Conservation (phyloP, 2,888 invertebrate genomes). For the Spodoptera picta region DNA sequence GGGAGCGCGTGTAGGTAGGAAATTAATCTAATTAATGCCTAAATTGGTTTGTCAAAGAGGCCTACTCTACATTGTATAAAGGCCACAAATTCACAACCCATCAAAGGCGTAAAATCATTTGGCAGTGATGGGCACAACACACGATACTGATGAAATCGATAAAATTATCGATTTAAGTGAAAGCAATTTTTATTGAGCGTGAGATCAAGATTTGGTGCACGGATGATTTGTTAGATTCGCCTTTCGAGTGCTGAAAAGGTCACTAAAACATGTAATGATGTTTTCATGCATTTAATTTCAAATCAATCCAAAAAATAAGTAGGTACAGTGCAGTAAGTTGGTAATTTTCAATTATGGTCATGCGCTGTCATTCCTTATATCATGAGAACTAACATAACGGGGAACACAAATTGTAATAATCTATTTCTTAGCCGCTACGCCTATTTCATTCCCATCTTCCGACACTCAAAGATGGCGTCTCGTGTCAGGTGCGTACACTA, state of each 20-base stretch:
- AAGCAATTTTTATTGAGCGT: conserved; percentile 55
- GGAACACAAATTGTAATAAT: conserved; percentile 55
- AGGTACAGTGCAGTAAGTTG: neutral
- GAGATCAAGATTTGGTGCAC: conserved; percentile 55
- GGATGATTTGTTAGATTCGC: conserved; percentile 50
- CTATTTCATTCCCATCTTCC: conserved; percentile 53
- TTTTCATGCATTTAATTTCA: conserved; percentile 14
- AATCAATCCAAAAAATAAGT: conserved; percentile 8
- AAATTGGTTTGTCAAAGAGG: neutral
- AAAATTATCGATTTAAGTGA: conserved; percentile 56
- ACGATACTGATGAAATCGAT: conserved; percentile 50
- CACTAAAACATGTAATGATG: conserved; percentile 30
- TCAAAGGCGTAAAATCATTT: conserved; percentile 28
- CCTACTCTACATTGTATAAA: conserved; percentile 6
- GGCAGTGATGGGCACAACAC: conserved; percentile 27
- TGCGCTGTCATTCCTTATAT: conserved; percentile 49
- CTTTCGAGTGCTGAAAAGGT: conserved; percentile 24
- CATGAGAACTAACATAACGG: conserved; percentile 55
- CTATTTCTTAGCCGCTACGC: conserved; percentile 55
- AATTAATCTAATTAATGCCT: too few species aligned
- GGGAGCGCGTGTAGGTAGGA: too few species aligned
- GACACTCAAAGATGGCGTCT: conserved; percentile 42
- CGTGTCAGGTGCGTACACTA: conserved; percentile 48
- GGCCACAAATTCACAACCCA: conserved; percentile 23
- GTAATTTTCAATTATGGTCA: conserved; percentile 35